Evolutionary conservation across 2,113 vertebrate genomes (phyloP).

Genomic region (Forbesichthys papilliferus): DNA sequence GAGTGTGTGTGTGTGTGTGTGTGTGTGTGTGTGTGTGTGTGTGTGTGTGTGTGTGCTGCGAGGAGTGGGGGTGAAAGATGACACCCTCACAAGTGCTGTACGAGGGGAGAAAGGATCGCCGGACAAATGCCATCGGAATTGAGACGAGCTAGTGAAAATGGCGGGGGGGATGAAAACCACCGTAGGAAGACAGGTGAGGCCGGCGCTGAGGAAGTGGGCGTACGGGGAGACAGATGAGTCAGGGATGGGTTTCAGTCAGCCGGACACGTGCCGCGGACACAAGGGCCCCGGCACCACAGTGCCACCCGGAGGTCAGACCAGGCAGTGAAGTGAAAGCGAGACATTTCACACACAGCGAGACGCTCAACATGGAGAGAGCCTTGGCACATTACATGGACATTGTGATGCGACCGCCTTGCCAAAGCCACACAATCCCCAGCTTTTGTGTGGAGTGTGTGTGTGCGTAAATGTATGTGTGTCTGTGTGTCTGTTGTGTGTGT

Average conservation of each 20-base stretch:
- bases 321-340: neutral
- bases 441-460: neutral
- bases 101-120: slow-evolving; percentile 45
- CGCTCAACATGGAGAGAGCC: neutral
- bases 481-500: too few relatives aligned
- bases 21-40: slow-evolving; percentile 5
- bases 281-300: slow-evolving; percentile 19
- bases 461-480: neutral
- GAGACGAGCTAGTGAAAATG: slow-evolving; percentile 26
- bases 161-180: neutral
- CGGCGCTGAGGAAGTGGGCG: slow-evolving; percentile 21
- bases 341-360: slow-evolving; percentile 1
- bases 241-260: neutral
- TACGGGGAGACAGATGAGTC: slow-evolving; percentile 1
- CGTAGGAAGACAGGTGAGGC: slow-evolving; percentile 20
- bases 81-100: slow-evolving; percentile 64
- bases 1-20: neutral
- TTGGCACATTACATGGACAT: neutral
- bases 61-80: slow-evolving; percentile 42
- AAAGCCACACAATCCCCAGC: neutral
- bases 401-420: neutral
- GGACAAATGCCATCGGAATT: slow-evolving; percentile 47
- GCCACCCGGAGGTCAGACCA: slow-evolving; percentile 16
- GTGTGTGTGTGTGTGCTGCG: neutral
- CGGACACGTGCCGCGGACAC: too few relatives aligned